A percentile compares a stretch with the other conserved stretches of the same genome.
Conservation (phyloP, 2,888 invertebrate species). For the Machimus rusticus region DNA sequence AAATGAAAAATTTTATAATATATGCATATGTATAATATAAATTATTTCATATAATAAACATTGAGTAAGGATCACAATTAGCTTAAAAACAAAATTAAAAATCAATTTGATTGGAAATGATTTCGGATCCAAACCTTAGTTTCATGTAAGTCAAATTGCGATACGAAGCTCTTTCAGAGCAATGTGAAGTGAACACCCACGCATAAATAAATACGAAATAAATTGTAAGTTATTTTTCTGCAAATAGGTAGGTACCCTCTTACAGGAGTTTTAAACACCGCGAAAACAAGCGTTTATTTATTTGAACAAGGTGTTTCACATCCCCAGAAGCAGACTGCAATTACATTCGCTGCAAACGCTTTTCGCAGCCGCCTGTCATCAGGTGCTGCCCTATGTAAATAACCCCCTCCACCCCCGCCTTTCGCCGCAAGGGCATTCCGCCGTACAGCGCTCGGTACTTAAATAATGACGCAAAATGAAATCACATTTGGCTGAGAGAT, state of each 20-base stretch:
- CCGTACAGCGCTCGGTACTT: not conserved
- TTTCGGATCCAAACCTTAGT: not conserved
- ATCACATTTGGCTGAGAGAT: conserved; percentile 21
- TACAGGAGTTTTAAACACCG: not conserved
- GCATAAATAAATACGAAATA: not conserved
- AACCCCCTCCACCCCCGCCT: not conserved
- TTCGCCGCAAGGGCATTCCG: not conserved
- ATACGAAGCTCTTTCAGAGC: too few relatives aligned
- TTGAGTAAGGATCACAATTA: too few relatives aligned
- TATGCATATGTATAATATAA: too few relatives aligned
- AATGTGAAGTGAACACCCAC: not conserved
- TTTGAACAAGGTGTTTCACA: not conserved
- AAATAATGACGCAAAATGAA: conserved; percentile 17
- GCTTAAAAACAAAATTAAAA: too few relatives aligned
- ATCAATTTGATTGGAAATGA: too few relatives aligned
- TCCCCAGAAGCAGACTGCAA: not conserved
- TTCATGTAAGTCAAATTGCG: not conserved
- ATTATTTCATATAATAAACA: too few relatives aligned
- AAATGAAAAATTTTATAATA: not conserved
- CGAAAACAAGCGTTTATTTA: not conserved
- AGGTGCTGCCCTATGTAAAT: not conserved
- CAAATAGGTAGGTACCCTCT: not conserved
- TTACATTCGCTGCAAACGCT: not conserved
- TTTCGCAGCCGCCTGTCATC: not conserved
- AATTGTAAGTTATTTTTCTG: not conserved